Evolutionary conservation across 1,140 invertebrate species (phyloP), one percentile per base, ranked within the genome.

Genomic region (Parasteatoda tepidariorum): DNA sequence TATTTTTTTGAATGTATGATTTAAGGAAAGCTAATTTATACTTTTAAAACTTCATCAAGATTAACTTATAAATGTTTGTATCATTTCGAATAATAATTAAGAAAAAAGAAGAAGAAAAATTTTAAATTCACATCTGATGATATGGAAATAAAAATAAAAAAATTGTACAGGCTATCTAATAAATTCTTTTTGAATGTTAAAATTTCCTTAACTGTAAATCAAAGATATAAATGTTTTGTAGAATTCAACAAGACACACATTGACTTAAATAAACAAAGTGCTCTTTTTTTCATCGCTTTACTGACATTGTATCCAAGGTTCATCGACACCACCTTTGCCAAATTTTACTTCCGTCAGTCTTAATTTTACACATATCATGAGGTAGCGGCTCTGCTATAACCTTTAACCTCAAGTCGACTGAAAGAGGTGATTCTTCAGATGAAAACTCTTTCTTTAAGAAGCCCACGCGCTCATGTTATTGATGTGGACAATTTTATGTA

Each of bases 321-420:
- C 74, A 76, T 59, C 61, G 74, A 76, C 74, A 48, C 34, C 59
- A 11, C 59, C 33, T 15, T 55, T 66, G 30, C 57, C 33, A 24
- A 24, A 34, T 33, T 31, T 41, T 33, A 76, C 74, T 76, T 76
- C 74, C 74, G 54, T 76, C 74, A 26, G 24, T 28, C 22, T 30
- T 24, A 41, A 22, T 61, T 48, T 38, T 26, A 13, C 74, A 57
- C 34, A 11, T 34, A 34, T n/a, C 31, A 59, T 9, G 38, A 48
- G 38, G 38, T 48, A 48, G 38, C 38, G 38, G 38, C 38, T 15
- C 71, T 7, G 31, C 55, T n/a, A n/a, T 61, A 33, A 74, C 71
- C 71, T 38, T 61, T 74, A 30, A 74, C 71, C 71, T 74, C 24
- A n/a, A 7, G 11, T 41, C 18, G n/a, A 28, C 31, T 26, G n/a